Conservation (phyloP, 1,140 invertebrate species). For the Drosophila persimilis region DNA sequence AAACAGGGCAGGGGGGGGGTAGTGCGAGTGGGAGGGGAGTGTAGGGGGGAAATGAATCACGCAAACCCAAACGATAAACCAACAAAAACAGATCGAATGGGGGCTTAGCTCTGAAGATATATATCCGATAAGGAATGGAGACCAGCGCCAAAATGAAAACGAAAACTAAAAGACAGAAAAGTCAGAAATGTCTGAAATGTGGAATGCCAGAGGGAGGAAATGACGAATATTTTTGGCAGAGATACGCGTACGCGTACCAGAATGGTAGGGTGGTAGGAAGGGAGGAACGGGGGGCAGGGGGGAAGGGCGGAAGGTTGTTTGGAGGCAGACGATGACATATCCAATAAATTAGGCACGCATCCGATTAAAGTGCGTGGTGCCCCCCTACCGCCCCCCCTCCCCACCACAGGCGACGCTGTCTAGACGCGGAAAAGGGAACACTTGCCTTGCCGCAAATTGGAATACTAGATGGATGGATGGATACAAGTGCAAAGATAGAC, state of each 20-base stretch:
- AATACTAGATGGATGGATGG: neutral
- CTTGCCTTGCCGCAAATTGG: too few relatives aligned
- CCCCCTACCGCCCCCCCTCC: neutral
- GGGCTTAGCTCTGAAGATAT: constrained; percentile 24
- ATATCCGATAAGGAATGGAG: constrained; percentile 13
- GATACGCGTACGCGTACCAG: constrained; percentile 8
- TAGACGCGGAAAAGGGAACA: constrained; percentile 33
- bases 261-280: too few relatives aligned
- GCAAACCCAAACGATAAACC: constrained; percentile 37
- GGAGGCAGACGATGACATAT: constrained; percentile 61
- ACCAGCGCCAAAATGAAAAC: constrained; percentile 23
- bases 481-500: neutral
- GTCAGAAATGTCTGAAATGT: constrained; percentile 17
- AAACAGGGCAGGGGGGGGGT: neutral
- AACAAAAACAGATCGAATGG: constrained; percentile 29
- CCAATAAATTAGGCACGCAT: constrained; percentile 74
- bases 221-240: constrained; percentile 38
- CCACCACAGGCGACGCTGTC: constrained; percentile 24
- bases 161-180: constrained; percentile 33
- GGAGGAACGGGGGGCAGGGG: neutral
- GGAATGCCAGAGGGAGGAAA: constrained; percentile 45
- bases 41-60: constrained; percentile 67
- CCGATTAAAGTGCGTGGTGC: constrained; percentile 61
- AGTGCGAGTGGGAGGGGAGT: too few relatives aligned
- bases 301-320: constrained; percentile 13